Conservation (phyloP, 2,888 invertebrate species). For the Pollenia angustigena region DNA sequence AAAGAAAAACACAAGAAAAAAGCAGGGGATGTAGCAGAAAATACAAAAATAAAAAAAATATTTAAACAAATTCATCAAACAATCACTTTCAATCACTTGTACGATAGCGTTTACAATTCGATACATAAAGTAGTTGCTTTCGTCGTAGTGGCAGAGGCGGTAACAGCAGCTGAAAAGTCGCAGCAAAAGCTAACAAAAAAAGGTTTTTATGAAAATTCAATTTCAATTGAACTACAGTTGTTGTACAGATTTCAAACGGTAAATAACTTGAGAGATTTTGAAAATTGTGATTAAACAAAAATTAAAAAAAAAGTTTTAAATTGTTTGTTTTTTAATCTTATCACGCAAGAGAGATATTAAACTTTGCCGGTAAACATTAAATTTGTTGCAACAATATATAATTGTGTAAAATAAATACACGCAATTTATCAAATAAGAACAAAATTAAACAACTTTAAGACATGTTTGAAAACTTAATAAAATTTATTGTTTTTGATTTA, state of each 20-base stretch:
- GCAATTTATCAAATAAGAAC: not conserved
- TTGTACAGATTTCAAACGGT: slow-evolving; percentile 32
- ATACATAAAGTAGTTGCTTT: not conserved
- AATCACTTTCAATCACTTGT: slow-evolving; percentile 5
- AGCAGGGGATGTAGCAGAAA: not conserved
- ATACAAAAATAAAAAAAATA: slow-evolving; percentile 4
- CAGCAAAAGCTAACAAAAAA: slow-evolving; percentile 31
- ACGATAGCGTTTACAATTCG: not conserved
- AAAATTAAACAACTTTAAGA: not conserved
- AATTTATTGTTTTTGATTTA: no score
- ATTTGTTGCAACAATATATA: not conserved
- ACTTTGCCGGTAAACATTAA: slow-evolving; percentile 22
- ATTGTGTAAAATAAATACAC: not conserved
- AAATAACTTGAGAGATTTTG: slow-evolving; percentile 33
- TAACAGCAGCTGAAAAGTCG: slow-evolving; percentile 1
- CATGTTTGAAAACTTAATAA: not conserved
- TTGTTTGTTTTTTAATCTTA: slow-evolving; percentile 2
- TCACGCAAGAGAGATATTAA: slow-evolving; percentile 20
- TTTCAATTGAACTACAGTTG: slow-evolving; percentile 48
- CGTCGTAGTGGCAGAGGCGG: not conserved
- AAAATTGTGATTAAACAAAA: not conserved
- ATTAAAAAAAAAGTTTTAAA: not conserved
- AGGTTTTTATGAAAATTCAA: slow-evolving; percentile 47
- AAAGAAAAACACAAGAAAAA: not conserved
- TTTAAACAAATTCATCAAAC: slow-evolving; percentile 5